A percentile compares a stretch with the other conserved stretches of the same genome.
phyloP scores from a whole-genome alignment of 2,888 invertebrate species.

The Euspilapteryx auroguttella region DNA sequence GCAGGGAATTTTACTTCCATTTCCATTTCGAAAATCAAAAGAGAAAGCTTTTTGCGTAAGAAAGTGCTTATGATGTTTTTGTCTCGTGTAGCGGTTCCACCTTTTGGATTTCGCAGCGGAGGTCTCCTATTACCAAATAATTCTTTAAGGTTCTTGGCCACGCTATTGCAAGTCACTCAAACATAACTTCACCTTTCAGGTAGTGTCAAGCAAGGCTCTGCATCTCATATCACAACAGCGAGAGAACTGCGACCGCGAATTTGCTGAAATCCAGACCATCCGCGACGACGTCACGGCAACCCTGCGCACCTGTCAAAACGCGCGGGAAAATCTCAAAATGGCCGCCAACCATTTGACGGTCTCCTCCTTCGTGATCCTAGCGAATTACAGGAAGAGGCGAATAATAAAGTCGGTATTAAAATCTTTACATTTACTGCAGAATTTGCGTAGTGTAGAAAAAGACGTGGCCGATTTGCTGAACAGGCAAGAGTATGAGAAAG shows the following conservation, averaged over 20 bases:
- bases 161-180: too few species aligned
- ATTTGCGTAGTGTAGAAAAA: slow-evolving; percentile 78
- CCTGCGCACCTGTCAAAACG: slow-evolving; percentile 70
- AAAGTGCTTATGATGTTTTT: too few species aligned
- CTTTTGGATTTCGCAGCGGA: too few species aligned
- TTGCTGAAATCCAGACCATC: slow-evolving; percentile 73
- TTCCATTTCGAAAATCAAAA: too few species aligned
- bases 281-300: slow-evolving; percentile 71
- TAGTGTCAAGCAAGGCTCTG: slow-evolving; percentile 91
- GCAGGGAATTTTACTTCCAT: too few species aligned
- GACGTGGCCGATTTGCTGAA: slow-evolving; percentile 79
- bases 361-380: slow-evolving; percentile 85
- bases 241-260: slow-evolving; percentile 82
- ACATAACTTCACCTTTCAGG: slow-evolving; percentile 32
- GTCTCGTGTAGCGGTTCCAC: too few species aligned
- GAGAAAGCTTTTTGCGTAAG: too few species aligned
- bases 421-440: slow-evolving; percentile 60
- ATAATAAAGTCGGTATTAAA: slow-evolving; percentile 78
- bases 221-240: slow-evolving; percentile 92
- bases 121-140: too few species aligned
- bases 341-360: slow-evolving; percentile 83
- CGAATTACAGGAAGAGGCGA: slow-evolving; percentile 88
- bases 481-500: slow-evolving; percentile 85
- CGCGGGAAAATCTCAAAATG: slow-evolving; percentile 70
- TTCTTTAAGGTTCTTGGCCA: too few species aligned